Evolutionary conservation across 2,888 invertebrate genomes (phyloP), one percentile per base, ranked within the genome.

Genomic region (Aproaerema taeniolella): DNA sequence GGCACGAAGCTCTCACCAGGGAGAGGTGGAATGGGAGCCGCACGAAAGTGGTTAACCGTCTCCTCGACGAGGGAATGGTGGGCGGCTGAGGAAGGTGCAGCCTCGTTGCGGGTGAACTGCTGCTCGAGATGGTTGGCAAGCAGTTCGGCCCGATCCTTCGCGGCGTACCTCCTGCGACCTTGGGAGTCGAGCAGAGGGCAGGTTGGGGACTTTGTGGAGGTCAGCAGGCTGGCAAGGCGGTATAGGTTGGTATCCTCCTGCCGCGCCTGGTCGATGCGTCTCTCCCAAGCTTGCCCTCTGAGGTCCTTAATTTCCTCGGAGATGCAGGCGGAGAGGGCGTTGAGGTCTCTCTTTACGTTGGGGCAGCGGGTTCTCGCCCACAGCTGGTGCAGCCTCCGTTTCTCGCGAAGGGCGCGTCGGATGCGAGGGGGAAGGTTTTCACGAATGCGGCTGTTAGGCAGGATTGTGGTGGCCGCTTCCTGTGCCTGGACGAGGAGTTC

Each of bases 131-230:
- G 7, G 2, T 31, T 20, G 2, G 46, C 43, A 10, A 43, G 31
- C 9, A 43, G 20, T 1, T 41, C 35, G 2, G 44, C 44, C 17
- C 31, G 17, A 20, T 45, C 41, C 5, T 31, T 34, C 1, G 45
- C 45, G 1, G 13, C n/a, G 43, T 41, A 43, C 2, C 2, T 12
- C 26, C 33, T 1, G n/a, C 1, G 1, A 48, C 35, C 0, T 43
- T 42, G 20, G 10, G 12, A n/a, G n/a, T n/a, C n/a, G n/a, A n/a
- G n/a, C n/a, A n/a, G n/a, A n/a, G n/a, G n/a, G n/a, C n/a, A n/a
- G 1, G 10, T 35, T 4, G 40, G 40, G 3, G 17, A 11, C 1
- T 10, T 8, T 2, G 11, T 16, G 0, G 6, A 1, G 1, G 26
- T 33, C 0, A 45, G 34, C 7, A 26, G 39, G 2, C 24, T 25